Evolutionary conservation across 37 sponge, comb jelly and placozoan species (phyloP).

Genomic region (Agelas oroides): DNA sequence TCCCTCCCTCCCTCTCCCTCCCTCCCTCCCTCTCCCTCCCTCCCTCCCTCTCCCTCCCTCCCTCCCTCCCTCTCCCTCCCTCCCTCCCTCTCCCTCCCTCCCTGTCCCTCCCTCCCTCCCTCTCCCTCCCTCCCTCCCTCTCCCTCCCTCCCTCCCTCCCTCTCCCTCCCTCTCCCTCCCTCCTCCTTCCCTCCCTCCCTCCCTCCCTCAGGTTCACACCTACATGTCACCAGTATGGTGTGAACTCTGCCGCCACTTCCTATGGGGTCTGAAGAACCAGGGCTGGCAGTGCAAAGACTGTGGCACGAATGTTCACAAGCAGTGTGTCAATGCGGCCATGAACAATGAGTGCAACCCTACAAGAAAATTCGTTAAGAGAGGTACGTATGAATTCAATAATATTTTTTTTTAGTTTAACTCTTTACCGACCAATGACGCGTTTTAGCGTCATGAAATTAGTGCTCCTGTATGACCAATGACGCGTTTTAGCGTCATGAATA

Average conservation of each 20-base stretch:
- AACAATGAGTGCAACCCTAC: constrained; percentile 68
- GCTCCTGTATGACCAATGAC: too few species aligned
- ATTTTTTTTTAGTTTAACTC: background rate
- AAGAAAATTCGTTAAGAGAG: constrained; percentile 58
- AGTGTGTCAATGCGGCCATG: constrained; percentile 43
- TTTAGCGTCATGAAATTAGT: too few species aligned
- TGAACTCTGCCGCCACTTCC: constrained; percentile 78
- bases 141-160: too few species aligned
- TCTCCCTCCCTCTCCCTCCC: too few species aligned
- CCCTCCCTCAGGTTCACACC: constrained; percentile 24
- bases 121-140: too few species aligned
- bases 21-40: background rate
- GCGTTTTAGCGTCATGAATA: too few species aligned
- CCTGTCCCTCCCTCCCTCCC: too few species aligned
- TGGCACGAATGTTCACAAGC: constrained; percentile 77
- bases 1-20: background rate
- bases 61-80: constrained; percentile 11
- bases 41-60: constrained; percentile 27
- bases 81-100: constrained; percentile 11
- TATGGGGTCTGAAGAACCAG: constrained; percentile 78
- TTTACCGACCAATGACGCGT: too few species aligned
- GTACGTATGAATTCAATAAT: too few species aligned
- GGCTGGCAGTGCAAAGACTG: constrained; percentile 77
- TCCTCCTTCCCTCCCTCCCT: too few species aligned
- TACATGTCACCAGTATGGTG: constrained; percentile 74